These are phyloP conservation scores for Ailurus styani DNA, from an alignment of 2,113 vertebrate genomes.

Conservation along the genomic window DNA sequence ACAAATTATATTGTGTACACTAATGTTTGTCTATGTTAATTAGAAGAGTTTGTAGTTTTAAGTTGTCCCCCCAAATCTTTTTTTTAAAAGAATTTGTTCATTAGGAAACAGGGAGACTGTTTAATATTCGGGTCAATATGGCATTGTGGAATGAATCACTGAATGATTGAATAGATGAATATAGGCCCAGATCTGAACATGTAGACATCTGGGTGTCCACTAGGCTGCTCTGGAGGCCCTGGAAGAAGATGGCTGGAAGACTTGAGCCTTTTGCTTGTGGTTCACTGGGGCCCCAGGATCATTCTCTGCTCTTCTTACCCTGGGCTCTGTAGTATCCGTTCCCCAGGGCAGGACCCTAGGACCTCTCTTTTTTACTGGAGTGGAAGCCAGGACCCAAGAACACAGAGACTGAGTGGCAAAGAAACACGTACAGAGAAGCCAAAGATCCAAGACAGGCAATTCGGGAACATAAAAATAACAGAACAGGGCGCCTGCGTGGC, in stretches of 20 bases:
- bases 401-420: background rate
- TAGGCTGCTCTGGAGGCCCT: background rate
- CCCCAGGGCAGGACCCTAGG: background rate
- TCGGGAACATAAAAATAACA: background rate
- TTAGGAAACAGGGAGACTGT: background rate
- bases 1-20: background rate
- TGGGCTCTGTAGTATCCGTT: background rate
- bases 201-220: background rate
- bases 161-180: background rate
- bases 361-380: background rate
- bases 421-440: background rate
- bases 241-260: background rate
- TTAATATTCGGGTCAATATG: background rate
- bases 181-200: background rate
- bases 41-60: background rate
- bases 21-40: background rate
- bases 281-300: background rate
- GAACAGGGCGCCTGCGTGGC: too few relatives aligned
- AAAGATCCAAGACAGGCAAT: background rate
- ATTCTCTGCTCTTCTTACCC: background rate
- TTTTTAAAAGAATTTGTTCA: background rate
- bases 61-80: background rate
- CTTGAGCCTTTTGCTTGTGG: background rate
- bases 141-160: background rate
- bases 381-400: background rate